Percentiles rank a stretch among this genome's conserved stretches.
phyloP scores from a whole-genome alignment of 2,888 invertebrate species.

The Clanis bilineata region DNA sequence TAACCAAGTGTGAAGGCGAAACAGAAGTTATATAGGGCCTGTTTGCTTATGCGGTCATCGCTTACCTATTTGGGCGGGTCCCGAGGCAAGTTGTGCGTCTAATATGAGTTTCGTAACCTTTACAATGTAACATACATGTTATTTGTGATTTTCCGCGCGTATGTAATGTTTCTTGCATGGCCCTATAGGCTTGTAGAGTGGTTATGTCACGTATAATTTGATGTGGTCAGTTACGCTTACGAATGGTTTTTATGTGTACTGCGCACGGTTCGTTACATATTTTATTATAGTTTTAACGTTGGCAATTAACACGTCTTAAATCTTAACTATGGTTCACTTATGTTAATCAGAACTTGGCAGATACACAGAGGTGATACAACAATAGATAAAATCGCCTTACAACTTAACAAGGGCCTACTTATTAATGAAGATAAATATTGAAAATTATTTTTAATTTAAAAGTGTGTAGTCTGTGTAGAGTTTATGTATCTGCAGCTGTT shows the following conservation, averaged over 20 bases:
- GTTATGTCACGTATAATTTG: neutral
- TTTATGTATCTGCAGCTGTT: slow-evolving; percentile 17
- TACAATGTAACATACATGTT: slow-evolving; percentile 5
- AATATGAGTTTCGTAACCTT: slow-evolving; percentile 14
- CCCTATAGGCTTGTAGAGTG: neutral
- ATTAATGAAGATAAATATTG: neutral
- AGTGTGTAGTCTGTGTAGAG: too few relatives aligned
- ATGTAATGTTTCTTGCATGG: neutral
- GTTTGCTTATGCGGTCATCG: slow-evolving; percentile 66
- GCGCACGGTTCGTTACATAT: neutral
- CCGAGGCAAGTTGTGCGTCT: slow-evolving; percentile 1
- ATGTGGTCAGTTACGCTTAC: neutral
- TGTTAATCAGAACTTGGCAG: neutral
- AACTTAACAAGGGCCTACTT: too few relatives aligned
- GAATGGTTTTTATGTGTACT: neutral
- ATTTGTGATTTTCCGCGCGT: neutral
- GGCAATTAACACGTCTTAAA: neutral
- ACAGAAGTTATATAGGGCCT: slow-evolving; percentile 37
- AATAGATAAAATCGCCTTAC: too few relatives aligned
- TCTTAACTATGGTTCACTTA: neutral
- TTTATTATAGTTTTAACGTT: neutral
- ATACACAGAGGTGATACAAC: too few relatives aligned
- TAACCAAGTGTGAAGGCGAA: slow-evolving; percentile 58
- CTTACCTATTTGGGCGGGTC: slow-evolving; percentile 55
- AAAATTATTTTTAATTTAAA: neutral